Base-by-base conservation (phyloP, 2,113 vertebrate genomes). In the Microcebus tavaratra region DNA sequence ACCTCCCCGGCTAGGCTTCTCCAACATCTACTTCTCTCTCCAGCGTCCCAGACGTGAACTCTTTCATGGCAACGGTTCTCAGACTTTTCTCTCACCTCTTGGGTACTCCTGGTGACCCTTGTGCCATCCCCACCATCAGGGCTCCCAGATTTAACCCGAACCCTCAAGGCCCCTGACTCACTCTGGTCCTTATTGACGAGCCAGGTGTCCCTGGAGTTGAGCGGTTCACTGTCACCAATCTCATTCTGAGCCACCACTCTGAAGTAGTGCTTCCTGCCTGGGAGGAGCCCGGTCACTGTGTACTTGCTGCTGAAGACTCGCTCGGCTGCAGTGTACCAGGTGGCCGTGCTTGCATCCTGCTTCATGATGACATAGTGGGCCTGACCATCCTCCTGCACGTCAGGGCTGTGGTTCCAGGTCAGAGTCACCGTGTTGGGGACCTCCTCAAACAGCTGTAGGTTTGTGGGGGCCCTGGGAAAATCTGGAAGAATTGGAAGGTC, bases 181-280 rank as follows among this genome's bases (percentile, higher is more conserved):
- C 91, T 97, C 42, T 91, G 39, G 78, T 93, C 96, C 97, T 98
- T 98, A 80, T 97, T 97, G 73, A 98, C 79, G 21, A 98, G 93
- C 96, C 98, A 96, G 39, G 97, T 97, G 34, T 98, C 97, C 86
- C 96, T 98, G 42, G 98, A 98, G 97, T 99, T 98, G 5, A 98
- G 90, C 1, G 98, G 98, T 67, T 98, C 97, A 1, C 97, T 98
- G 91, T 99, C 97, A 70, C 98, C 98, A 0, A 97, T 96, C 50
- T 98, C 96, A 84, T 96, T 99, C 76, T 94, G 98, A 21, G 98
- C 98, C 39, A 96, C 94, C 57, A 99, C 98, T 94, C 98, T 96
- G 98, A 99, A 99, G 94, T 96, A 99, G 94, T 97, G 98, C 96
- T 99, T 99, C 83, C 97, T 98, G 57, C 98, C 98, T 1, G 98